Conservation (phyloP, 2,797 vertebrate species). For the Urocyon cinereoargenteus region DNA sequence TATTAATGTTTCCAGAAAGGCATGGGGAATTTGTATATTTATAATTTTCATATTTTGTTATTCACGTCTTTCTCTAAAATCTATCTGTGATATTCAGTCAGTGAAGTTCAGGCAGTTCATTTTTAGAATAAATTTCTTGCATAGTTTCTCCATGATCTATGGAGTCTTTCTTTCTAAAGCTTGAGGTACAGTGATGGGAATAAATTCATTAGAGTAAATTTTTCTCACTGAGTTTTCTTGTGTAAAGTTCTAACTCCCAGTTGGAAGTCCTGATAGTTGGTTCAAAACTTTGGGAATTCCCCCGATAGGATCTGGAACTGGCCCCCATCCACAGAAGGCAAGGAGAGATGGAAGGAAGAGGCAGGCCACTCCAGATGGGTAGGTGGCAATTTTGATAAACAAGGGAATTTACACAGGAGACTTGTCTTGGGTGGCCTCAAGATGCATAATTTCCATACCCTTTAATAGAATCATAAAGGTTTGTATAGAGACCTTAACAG, state of each 20-base stretch:
- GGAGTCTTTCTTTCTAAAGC: conserved; percentile 26
- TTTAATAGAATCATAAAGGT: not conserved
- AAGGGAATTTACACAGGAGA: not conserved
- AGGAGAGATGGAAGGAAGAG: not conserved
- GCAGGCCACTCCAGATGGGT: not conserved
- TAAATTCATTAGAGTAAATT: not conserved
- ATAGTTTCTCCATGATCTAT: not conserved
- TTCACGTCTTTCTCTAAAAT: conserved; percentile 63
- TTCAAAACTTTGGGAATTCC: not conserved
- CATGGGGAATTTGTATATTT: conserved; percentile 60
- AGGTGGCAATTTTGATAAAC: not conserved
- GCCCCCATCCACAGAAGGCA: not conserved
- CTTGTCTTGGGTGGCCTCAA: not conserved
- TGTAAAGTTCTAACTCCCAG: not conserved
- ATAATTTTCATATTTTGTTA: conserved; percentile 59
- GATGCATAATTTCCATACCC: not conserved
- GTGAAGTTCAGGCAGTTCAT: conserved; percentile 37
- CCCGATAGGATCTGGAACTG: not conserved
- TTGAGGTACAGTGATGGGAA: not conserved
- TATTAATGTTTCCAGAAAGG: conserved; percentile 52
- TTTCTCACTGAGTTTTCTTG: not conserved
- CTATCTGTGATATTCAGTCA: not conserved
- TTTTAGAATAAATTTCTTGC: conserved; percentile 16
- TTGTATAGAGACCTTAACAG: not conserved
- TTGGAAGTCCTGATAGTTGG: not conserved